Evolutionary conservation across 1,140 invertebrate species (phyloP).

Genomic region (Eurosta solidaginis): DNA sequence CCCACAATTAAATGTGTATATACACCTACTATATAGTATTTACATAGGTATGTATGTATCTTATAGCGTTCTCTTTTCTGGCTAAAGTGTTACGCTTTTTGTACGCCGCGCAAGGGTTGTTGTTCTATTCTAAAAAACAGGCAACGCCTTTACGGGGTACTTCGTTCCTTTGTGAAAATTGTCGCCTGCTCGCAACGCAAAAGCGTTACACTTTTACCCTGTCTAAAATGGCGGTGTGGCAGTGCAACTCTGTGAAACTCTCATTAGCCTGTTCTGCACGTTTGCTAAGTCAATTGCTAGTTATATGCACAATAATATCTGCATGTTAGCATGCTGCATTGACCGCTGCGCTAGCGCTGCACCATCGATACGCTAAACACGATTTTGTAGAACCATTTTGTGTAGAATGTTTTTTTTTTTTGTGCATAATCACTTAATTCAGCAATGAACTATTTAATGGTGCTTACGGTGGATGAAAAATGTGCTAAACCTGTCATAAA

Average conservation of each 20-base stretch:
- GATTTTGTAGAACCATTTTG: slow-evolving; percentile 22
- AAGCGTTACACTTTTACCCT: too few species aligned
- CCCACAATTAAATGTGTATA: slow-evolving; percentile 15
- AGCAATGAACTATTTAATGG: background rate
- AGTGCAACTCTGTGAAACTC: too few species aligned
- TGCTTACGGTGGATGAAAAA: slow-evolving; percentile 21
- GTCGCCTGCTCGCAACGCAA: too few species aligned
- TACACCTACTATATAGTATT: too few species aligned
- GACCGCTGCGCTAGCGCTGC: background rate
- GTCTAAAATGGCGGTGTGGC: too few species aligned
- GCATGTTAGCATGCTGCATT: background rate
- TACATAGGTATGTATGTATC: too few species aligned
- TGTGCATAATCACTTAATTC: slow-evolving; percentile 6
- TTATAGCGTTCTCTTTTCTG: too few species aligned
- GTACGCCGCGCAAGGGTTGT: too few species aligned
- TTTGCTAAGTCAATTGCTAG: background rate
- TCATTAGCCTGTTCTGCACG: background rate
- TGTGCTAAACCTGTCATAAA: slow-evolving; percentile 6
- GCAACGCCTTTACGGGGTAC: too few species aligned
- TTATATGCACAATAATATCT: background rate
- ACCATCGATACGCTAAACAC: slow-evolving; percentile 6
- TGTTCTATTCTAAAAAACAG: too few species aligned
- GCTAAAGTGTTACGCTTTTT: too few species aligned
- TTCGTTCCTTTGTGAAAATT: too few species aligned
- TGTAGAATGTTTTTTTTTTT: background rate